A percentile compares a stretch with the other conserved stretches of the same genome.
phyloP scores from a whole-genome alignment of 2,113 vertebrate genomes.

The Proterorhinus semilunaris region DNA sequence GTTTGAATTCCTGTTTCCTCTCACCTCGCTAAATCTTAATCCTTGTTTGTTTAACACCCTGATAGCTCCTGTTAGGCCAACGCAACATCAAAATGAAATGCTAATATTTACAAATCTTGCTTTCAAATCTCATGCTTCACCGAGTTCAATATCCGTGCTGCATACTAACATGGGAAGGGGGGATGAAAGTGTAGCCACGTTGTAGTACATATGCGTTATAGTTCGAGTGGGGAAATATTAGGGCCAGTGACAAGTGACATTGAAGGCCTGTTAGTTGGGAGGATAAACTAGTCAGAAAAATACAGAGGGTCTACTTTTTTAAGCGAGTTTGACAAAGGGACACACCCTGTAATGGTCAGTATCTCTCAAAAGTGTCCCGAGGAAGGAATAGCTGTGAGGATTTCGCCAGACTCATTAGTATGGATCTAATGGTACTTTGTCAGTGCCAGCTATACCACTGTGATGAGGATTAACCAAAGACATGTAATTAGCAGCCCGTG shows the following conservation, averaged over 20 bases:
- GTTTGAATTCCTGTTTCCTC: neutral
- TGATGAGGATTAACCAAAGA: slow-evolving; percentile 52
- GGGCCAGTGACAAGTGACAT: too few relatives aligned
- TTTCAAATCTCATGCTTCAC: slow-evolving; percentile 5
- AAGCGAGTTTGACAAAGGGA: too few relatives aligned
- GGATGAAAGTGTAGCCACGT: neutral
- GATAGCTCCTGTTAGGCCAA: neutral
- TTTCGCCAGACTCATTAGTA: slow-evolving; percentile 6
- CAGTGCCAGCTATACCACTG: slow-evolving; percentile 35
- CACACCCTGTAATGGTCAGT: neutral
- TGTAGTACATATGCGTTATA: neutral
- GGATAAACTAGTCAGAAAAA: too few relatives aligned
- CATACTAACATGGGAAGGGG: slow-evolving; percentile 1
- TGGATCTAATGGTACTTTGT: slow-evolving; percentile 26
- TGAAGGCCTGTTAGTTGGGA: too few relatives aligned
- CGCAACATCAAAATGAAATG: slow-evolving; percentile 2
- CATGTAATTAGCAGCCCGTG: slow-evolving; percentile 45
- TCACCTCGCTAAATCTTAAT: neutral
- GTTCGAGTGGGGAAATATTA: too few relatives aligned
- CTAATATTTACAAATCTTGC: slow-evolving; percentile 12
- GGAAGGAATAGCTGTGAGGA: neutral
- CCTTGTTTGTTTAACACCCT: slow-evolving; percentile 1
- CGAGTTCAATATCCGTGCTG: neutral
- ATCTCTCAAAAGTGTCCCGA: neutral
- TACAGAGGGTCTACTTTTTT: too few relatives aligned